Evolutionary conservation across 2,797 vertebrate genomes (phyloP).

Genomic region (Sebastes elongatus): DNA sequence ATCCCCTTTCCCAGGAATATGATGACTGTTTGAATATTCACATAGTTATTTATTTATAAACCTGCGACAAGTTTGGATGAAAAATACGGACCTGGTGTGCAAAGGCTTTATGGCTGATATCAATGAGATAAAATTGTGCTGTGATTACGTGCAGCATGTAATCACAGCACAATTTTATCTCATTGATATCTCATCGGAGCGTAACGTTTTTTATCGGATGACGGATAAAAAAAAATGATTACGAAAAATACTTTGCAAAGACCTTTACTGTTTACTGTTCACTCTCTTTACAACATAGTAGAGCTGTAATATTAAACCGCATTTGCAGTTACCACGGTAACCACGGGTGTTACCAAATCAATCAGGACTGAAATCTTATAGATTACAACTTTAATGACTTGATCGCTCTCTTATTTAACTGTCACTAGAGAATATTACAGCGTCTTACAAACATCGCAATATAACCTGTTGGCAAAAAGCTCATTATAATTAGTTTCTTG

Average conservation of each 20-base stretch:
- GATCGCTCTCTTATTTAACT: neutral
- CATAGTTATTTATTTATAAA: neutral
- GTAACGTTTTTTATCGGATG: no score
- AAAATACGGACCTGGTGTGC: no score
- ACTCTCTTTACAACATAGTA: neutral
- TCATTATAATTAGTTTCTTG: neutral
- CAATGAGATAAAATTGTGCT: no score
- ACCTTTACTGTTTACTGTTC: neutral
- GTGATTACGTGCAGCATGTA: no score
- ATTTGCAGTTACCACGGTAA: constrained; percentile 17
- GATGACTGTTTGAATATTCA: neutral
- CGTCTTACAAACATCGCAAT: neutral
- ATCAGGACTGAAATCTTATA: neutral
- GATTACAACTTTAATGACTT: neutral
- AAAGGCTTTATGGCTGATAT: no score
- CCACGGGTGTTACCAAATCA: neutral
- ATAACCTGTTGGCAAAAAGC: neutral
- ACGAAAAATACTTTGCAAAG: no score
- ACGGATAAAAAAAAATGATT: no score
- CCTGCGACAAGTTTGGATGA: no score
- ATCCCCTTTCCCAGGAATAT: neutral
- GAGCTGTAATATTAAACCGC: neutral
- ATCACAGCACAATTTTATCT: no score
- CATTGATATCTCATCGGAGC: no score
- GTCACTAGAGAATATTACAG: neutral